These are phyloP conservation scores for Callopanchax toddi DNA, from an alignment of 2,113 vertebrate species.

Conservation along the genomic window DNA sequence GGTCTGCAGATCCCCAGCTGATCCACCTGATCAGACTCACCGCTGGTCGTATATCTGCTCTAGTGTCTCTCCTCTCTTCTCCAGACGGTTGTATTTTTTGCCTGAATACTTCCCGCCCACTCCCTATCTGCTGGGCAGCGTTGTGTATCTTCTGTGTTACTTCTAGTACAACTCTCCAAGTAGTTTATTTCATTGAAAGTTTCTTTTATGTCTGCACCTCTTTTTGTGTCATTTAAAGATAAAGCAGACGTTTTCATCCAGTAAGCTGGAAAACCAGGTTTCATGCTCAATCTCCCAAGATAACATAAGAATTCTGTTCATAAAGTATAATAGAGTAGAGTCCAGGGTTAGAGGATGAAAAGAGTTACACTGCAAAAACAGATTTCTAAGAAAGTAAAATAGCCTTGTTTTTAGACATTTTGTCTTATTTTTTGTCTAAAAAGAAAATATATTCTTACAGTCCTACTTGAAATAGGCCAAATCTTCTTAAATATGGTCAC, in stretches of 20 bases:
- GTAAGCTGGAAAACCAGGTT: neutral
- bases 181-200: neutral
- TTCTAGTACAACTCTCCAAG: neutral
- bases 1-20: neutral
- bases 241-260: neutral
- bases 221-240: neutral
- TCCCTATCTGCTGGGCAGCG: neutral
- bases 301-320: neutral
- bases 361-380: no score
- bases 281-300: no score
- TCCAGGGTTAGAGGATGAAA: neutral
- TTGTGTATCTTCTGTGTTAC: neutral
- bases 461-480: no score
- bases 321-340: neutral
- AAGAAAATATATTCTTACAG: no score
- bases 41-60: neutral
- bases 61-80: neutral
- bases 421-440: no score
- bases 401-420: no score
- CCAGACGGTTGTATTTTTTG: neutral
- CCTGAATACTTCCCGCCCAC: neutral
- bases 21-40: neutral
- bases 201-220: neutral
- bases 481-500: no score
- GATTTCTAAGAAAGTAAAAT: no score